Evolutionary conservation across 2,888 invertebrate genomes (phyloP).

Genomic region (Galerucella calmariensis): DNA sequence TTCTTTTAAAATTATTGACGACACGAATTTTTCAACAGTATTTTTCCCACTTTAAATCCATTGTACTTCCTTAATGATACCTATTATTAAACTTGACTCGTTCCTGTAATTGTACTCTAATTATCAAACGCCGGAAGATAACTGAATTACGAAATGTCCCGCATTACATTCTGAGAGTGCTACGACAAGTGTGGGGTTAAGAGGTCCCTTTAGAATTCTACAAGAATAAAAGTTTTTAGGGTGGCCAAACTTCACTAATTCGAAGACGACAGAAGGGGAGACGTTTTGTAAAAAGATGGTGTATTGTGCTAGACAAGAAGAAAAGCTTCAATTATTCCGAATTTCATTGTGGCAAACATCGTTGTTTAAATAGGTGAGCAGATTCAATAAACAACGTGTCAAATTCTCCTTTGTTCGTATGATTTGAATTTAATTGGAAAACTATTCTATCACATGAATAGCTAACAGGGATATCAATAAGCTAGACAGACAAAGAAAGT

Average conservation of each 20-base stretch:
- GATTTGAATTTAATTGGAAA: background rate
- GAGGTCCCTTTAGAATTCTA: constrained; percentile 11
- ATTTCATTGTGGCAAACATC: background rate
- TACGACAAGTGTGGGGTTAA: constrained; percentile 16
- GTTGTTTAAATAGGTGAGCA: background rate
- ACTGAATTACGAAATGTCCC: constrained; percentile 42
- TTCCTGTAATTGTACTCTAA: constrained; percentile 39
- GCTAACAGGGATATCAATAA: background rate
- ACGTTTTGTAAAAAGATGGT: background rate
- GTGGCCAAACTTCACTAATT: background rate
- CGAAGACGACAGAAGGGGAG: background rate
- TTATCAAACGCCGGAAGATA: constrained; percentile 39
- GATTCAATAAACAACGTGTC: background rate
- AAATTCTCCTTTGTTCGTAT: background rate
- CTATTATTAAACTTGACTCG: constrained; percentile 41
- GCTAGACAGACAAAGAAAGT: background rate
- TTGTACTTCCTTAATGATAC: constrained; percentile 29
- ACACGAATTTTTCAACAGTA: background rate
- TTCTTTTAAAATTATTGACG: too few species aligned
- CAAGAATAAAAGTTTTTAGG: constrained; percentile 15
- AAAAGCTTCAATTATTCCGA: background rate
- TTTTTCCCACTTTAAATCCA: constrained; percentile 15
- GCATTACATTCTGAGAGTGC: constrained; percentile 28
- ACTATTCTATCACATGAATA: background rate
- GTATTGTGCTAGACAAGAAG: background rate